Percentiles rank a stretch among this genome's conserved stretches.
Conservation (phyloP, 2,797 vertebrate species). For the Avahi laniger region DNA sequence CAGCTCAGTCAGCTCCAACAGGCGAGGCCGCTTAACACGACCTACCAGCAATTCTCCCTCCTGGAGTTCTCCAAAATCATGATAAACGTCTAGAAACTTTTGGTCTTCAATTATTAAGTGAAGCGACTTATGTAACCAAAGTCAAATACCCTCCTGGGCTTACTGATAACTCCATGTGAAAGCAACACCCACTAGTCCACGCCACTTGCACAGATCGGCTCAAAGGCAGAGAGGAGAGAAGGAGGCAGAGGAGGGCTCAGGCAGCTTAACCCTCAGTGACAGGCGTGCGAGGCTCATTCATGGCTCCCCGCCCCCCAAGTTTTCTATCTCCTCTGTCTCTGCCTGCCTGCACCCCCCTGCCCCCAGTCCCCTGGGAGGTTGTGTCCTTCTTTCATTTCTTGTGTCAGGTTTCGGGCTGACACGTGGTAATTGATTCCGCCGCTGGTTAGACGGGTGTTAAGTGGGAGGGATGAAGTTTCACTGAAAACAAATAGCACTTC, state of each 20-base stretch:
- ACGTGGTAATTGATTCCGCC: slow-evolving; percentile 98
- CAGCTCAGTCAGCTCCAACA: slow-evolving; percentile 61
- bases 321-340: neutral
- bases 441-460: slow-evolving; percentile 94
- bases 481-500: slow-evolving; percentile 99
- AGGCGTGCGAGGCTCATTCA: slow-evolving; percentile 68
- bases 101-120: slow-evolving; percentile 82
- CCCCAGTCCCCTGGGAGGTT: slow-evolving; percentile 83
- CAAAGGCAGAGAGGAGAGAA: neutral
- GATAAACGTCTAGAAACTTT: slow-evolving; percentile 69
- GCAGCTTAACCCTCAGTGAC: slow-evolving; percentile 77
- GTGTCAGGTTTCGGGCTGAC: slow-evolving; percentile 95
- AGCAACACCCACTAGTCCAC: slow-evolving; percentile 62
- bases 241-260: slow-evolving; percentile 11
- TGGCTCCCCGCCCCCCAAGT: slow-evolving; percentile 42
- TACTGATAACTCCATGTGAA: slow-evolving; percentile 57
- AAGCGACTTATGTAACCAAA: slow-evolving; percentile 77
- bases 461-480: slow-evolving; percentile 96
- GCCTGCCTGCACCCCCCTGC: neutral
- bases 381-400: slow-evolving; percentile 93
- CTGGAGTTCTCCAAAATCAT: slow-evolving; percentile 57
- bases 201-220: slow-evolving; percentile 30
- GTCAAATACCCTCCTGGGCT: slow-evolving; percentile 72
- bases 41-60: slow-evolving; percentile 67
- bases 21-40: slow-evolving; percentile 58